Evolutionary conservation across 2,113 vertebrate genomes (phyloP), one percentile per base, ranked within the genome.

Genomic region (Merops nubicus): DNA sequence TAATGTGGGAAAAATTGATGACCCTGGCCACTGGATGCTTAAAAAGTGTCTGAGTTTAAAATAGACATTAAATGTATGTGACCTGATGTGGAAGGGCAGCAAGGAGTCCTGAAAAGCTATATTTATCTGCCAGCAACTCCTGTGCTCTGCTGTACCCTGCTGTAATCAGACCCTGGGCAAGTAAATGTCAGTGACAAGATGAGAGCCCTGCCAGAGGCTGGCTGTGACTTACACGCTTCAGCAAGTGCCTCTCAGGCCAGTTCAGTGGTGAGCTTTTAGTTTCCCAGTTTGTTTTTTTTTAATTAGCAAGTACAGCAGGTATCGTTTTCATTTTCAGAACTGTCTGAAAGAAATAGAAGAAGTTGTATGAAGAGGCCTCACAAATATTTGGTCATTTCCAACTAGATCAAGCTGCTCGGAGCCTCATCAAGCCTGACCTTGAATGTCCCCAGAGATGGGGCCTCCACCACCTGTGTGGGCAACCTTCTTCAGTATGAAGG

Each of bases 171-270:
- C 98, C 96, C 96, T 96, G 85, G 63, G 82, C 83, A 57, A 95
- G 96, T 98, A 98, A 99, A 99, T 98, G 98, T 98, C 98, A 99
- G 88, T 93, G 97, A 94, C 95, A 96, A 98, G 98, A 96, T 87
- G 97, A 94, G 97, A 97, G 91, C 97, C 91, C 95, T 96, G 98
- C 97, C 94, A 38, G 81, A 43, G 69, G 26, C 88, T 4, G 34
- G 31, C 43, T 29, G 70, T 73, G 84, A 89, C 94, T 97, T 88
- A 92, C 78, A 31, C 19, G 6, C 31, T 54, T 15, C 60, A 70
- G 48, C 74, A 84, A 19, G 34, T 45, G 69, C 47, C 50, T 26
- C 65, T 64, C 25, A 8, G 92, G 63, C 54, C 51, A 69, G 59
- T 90, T 77, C 51, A 70, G 51, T 73, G 54, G 40, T 62, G 18